Conservation (phyloP, 2,797 vertebrate genomes). For the Tympanoctomys barrerae region DNA sequence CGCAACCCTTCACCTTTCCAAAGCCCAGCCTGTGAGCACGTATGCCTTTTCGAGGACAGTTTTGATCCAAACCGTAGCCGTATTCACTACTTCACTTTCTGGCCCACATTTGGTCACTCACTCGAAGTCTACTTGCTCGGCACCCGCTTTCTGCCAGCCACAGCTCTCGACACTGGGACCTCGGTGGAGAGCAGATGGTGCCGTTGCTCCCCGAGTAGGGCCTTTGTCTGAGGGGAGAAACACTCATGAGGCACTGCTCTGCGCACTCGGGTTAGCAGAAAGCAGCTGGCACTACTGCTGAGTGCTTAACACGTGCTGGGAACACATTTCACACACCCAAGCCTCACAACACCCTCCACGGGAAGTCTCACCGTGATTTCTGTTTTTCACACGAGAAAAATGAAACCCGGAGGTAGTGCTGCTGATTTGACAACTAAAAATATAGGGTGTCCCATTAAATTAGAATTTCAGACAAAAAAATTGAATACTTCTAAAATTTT, state of each 20-base stretch:
- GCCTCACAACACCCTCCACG: background rate
- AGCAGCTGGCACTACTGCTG: too few species aligned
- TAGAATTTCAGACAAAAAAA: background rate
- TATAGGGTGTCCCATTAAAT: background rate
- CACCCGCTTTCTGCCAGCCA: background rate
- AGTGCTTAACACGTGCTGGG: background rate
- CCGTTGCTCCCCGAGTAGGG: too few species aligned
- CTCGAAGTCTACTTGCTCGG: background rate
- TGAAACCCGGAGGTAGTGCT: background rate
- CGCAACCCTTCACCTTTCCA: background rate
- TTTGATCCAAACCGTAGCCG: background rate
- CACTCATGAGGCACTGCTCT: background rate
- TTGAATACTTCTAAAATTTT: background rate
- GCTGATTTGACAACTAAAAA: conserved; percentile 4
- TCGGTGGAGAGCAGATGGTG: background rate
- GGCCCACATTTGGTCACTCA: background rate
- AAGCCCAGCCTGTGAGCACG: background rate
- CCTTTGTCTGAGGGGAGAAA: background rate
- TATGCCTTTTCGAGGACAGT: background rate
- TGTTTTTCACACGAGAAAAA: background rate
- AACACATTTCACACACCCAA: background rate
- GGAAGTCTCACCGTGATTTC: background rate
- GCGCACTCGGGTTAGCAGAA: background rate
- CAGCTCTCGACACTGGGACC: background rate
- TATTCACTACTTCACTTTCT: background rate